Evolutionary conservation across 2,888 invertebrate species (phyloP).

Genomic region (Timandra comae): DNA sequence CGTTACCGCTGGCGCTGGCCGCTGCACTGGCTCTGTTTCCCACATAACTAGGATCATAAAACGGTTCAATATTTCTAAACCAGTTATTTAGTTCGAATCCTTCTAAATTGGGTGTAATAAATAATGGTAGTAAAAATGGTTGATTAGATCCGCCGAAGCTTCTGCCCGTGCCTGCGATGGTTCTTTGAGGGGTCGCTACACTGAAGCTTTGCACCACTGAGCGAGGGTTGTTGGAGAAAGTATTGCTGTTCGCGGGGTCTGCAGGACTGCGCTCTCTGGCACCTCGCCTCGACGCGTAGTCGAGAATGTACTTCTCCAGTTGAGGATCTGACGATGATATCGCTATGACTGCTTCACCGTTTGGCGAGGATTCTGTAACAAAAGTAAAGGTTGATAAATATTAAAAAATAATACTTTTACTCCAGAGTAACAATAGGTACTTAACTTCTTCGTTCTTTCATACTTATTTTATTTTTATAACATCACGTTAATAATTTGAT

Average conservation of each 20-base stretch:
- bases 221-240: constrained; percentile 13
- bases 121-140: constrained; percentile 39
- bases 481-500: too few species aligned
- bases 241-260: constrained; percentile 2
- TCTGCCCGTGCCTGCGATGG: constrained; percentile 36
- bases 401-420: too few species aligned
- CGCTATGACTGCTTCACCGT: constrained; percentile 43
- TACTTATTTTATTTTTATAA: too few species aligned
- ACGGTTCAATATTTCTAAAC: constrained; percentile 38
- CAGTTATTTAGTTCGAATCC: constrained; percentile 35
- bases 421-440: too few species aligned
- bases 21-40: constrained; percentile 28
- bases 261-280: constrained; percentile 10
- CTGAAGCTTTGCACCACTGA: constrained; percentile 32
- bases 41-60: constrained; percentile 34
- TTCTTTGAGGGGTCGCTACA: constrained; percentile 35
- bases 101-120: constrained; percentile 36
- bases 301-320: constrained; percentile 36
- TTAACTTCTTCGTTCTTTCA: too few species aligned
- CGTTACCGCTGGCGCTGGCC: constrained; percentile 36
- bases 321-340: constrained; percentile 49
- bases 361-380: constrained; percentile 43
- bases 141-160: constrained; percentile 40
- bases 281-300: constrained; percentile 23
- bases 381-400: too few species aligned